Base-by-base conservation (phyloP, 2,888 invertebrate genomes). In the Norana najaformis region DNA sequence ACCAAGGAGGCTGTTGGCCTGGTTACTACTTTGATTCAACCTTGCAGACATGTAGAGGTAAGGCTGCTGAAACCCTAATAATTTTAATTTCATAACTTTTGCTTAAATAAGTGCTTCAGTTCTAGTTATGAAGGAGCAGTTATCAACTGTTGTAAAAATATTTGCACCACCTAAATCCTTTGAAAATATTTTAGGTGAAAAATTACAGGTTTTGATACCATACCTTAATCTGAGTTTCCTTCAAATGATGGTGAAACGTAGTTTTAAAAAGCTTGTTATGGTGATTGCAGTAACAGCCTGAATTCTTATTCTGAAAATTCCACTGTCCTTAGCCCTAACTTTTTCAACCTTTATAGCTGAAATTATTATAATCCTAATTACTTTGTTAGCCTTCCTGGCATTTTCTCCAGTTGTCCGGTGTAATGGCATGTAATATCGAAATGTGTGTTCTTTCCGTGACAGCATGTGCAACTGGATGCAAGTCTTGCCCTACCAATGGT, bases 11-110 rank as follows among this genome's bases (percentile, higher is more conserved):
- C 53, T 91, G 91, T 47, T 89, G 30, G 88, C 36, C 88, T 41
- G 47, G 38, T 20, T 90, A 88, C 89, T 83, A 88, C 69, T 90
- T 34, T 36, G 88, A 88, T 18, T 35, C 89, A 35, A 30, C 88
- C n/a, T 35, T 88, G 20, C 69, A 35, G 35, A 91, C 90, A n/a
- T 91, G 91, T 47, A 88, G 47, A 89, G 90, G 91, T 91, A 47
- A 23, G 69, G n/a, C n/a, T 30, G 69, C n/a, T 69, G 69, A 69
- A 69, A 69, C 23, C 69, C n/a, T 69, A n/a, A 69, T n/a, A 1
- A 30, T n/a, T 69, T n/a, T 69, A n/a, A 69, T n/a, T 69, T 30
- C 23, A 8, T n/a, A n/a, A n/a, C 69, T 53, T 41, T 23, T 23
- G 1, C 47, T 23, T 47, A 23, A 47, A 47, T 47, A 23, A 47